A percentile compares a stretch with the other conserved stretches of the same genome.
Conservation (phyloP, 2,797 vertebrate genomes). For the Phoxinus dragarum region DNA sequence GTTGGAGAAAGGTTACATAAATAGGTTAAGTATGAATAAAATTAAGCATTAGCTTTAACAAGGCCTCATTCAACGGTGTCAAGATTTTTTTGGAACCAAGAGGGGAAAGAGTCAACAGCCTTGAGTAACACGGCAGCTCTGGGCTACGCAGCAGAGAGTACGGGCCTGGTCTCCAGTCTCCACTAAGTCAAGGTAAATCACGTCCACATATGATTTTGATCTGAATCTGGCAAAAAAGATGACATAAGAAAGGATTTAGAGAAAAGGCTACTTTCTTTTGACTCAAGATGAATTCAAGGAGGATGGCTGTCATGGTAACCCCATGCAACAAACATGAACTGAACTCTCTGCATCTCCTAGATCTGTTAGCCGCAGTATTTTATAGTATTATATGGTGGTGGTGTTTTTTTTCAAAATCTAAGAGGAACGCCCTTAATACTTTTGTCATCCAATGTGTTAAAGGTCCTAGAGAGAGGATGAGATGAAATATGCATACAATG, state of each 20-base stretch:
- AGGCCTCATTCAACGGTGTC: slow-evolving; percentile 47
- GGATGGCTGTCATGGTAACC: slow-evolving; percentile 53
- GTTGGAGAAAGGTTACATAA: slow-evolving; percentile 51
- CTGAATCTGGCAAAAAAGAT: slow-evolving; percentile 53
- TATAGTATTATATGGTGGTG: background rate
- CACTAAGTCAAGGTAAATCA: slow-evolving; percentile 54
- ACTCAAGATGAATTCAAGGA: slow-evolving; percentile 51
- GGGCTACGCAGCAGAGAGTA: background rate
- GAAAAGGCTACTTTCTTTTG: slow-evolving; percentile 53
- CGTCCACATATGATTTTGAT: slow-evolving; percentile 58
- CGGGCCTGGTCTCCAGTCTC: slow-evolving; percentile 20
- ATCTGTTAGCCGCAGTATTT: slow-evolving; percentile 12
- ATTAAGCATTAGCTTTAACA: slow-evolving; percentile 45
- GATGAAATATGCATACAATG: background rate
- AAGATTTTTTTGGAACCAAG: slow-evolving; percentile 12
- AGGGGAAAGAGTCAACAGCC: slow-evolving; percentile 47
- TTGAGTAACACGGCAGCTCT: slow-evolving; percentile 38
- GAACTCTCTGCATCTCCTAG: slow-evolving; percentile 29
- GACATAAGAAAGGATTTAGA: slow-evolving; percentile 25
- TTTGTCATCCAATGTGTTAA: background rate
- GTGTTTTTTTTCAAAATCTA: background rate
- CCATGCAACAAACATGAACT: slow-evolving; percentile 57
- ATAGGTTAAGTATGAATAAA: slow-evolving; percentile 57
- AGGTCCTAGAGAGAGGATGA: background rate
- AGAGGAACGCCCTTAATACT: background rate